These are phyloP conservation scores for Pemphigus obesinymphae DNA, from an alignment of 1,140 invertebrate species.

Conservation along the genomic window DNA sequence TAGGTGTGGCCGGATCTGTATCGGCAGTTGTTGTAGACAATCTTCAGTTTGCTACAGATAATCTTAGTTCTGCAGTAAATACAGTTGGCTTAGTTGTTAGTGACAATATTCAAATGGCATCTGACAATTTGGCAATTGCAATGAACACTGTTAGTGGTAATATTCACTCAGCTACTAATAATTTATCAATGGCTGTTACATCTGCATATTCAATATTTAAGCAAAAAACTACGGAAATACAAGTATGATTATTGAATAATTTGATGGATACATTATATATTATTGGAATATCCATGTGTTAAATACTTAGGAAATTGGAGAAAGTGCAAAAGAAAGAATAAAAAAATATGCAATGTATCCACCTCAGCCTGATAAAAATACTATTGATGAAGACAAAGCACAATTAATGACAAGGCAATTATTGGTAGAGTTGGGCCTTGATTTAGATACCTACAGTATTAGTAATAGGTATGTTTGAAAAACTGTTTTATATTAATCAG, in stretches of 20 bases:
- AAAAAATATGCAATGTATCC: conserved; percentile 45
- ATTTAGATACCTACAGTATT: conserved; percentile 46
- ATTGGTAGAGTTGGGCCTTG: conserved; percentile 45
- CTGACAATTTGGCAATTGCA: conserved; percentile 51
- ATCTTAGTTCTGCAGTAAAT: conserved; percentile 50
- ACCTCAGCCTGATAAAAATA: conserved; percentile 42
- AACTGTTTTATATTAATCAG: not conserved
- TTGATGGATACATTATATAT: not conserved
- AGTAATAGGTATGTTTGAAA: conserved; percentile 45
- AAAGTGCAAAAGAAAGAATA: conserved; percentile 46
- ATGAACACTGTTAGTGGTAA: conserved; percentile 55
- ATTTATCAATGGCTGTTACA: conserved; percentile 50
- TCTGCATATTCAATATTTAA: conserved; percentile 55
- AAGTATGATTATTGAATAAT: conserved; percentile 46
- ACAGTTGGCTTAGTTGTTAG: conserved; percentile 54
- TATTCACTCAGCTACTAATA: conserved; percentile 49
- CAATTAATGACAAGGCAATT: conserved; percentile 40
- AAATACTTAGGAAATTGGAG: conserved; percentile 47
- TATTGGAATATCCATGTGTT: not conserved
- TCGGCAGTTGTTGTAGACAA: conserved; percentile 54
- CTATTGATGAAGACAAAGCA: conserved; percentile 38
- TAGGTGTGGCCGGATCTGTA: conserved; percentile 53
- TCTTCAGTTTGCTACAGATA: conserved; percentile 49
- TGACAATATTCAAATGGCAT: conserved; percentile 52
- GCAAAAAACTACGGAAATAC: conserved; percentile 56